Percentiles rank a stretch among this genome's conserved stretches.
These are phyloP conservation scores for Trogon surrucura DNA, from an alignment of 2,113 vertebrate genomes.

Conservation along the genomic window DNA sequence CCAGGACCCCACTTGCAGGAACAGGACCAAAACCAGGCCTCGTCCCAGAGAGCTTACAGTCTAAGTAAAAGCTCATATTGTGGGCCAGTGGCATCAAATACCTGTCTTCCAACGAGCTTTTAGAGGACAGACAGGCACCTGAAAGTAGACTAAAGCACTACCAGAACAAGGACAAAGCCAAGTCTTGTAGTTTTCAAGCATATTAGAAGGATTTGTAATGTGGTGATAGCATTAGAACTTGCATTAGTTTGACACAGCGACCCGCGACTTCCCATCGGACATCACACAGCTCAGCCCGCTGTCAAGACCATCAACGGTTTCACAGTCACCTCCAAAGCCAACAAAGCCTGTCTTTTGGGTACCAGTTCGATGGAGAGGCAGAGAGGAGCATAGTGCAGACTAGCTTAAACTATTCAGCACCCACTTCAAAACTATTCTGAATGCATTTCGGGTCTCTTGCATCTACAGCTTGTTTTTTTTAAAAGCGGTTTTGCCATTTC, in stretches of 20 bases:
- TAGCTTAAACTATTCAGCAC: not conserved
- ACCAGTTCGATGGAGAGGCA: not conserved
- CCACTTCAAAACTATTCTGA: not conserved
- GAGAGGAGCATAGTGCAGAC: not conserved
- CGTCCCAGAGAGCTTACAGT: not conserved
- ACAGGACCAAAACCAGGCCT: not conserved
- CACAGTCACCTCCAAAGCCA: not conserved
- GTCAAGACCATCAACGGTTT: not conserved
- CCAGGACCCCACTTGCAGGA: not conserved
- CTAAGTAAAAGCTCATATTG: not conserved
- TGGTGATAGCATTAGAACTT: not conserved
- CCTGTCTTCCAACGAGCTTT: not conserved
- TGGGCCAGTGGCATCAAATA: not conserved
- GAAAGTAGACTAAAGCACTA: not conserved
- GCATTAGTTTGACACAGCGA: not conserved
- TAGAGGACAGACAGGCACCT: not conserved
- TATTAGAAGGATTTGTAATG: not conserved
- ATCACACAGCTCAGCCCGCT: not conserved
- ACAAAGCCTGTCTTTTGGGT: not conserved
- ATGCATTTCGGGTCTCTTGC: not conserved
- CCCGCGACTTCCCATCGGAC: not conserved
- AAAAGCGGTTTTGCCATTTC: not conserved
- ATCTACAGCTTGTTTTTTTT: not conserved
- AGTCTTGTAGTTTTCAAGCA: not conserved
- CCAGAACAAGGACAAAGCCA: not conserved